Conservation (phyloP, 37 sponge, comb jelly and placozoan genomes). For the Corticium candelabrum region DNA sequence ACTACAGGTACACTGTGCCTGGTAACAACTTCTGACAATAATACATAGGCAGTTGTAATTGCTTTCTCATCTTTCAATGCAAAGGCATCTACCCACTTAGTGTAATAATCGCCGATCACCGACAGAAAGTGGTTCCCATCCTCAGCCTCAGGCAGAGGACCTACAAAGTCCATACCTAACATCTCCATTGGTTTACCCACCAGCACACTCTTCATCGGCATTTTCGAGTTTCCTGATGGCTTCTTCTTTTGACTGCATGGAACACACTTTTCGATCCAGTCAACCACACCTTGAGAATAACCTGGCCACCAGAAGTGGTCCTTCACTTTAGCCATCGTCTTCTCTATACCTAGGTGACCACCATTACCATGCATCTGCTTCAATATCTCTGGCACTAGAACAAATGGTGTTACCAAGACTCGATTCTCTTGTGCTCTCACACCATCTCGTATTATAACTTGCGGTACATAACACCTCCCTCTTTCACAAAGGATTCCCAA, state of each 20-base stretch:
- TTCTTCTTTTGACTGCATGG: not conserved
- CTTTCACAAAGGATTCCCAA: too few species aligned
- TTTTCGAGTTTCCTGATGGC: conserved; percentile 5
- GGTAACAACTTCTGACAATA: not conserved
- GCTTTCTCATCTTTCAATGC: not conserved
- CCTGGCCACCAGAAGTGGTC: conserved; percentile 10
- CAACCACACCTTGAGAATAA: not conserved
- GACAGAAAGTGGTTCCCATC: not conserved
- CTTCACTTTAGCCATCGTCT: conserved; percentile 6
- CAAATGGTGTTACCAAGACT: not conserved
- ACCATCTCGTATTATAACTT: not conserved
- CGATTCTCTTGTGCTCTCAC: not conserved
- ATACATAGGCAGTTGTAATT: not conserved
- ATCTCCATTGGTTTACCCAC: conserved; percentile 10
- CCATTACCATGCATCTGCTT: not conserved
- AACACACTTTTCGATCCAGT: not conserved
- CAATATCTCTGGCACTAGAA: not conserved
- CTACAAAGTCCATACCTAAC: conserved; percentile 11
- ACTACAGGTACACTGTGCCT: conserved; percentile 11
- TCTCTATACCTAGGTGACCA: conserved; percentile 11
- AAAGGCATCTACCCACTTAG: conserved; percentile 5
- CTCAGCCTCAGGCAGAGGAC: not conserved
- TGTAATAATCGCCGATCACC: not conserved
- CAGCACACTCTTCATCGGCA: not conserved
- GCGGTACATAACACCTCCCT: too few species aligned